Conservation (phyloP, 2,113 vertebrate species). For the Uria aalge region DNA sequence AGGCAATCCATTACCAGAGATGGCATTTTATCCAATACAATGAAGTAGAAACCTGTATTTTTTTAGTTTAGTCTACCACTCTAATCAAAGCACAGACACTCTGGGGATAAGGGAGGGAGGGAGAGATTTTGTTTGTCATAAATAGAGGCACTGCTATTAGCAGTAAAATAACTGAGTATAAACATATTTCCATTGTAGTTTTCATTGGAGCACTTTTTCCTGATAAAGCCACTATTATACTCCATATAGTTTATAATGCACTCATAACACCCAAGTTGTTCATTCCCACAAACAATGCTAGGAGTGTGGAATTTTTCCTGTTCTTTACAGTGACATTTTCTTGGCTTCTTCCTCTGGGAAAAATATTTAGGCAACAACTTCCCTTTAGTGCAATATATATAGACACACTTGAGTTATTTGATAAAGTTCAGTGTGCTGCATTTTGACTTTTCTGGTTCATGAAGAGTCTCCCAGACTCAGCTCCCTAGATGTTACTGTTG, state of each 20-base stretch:
- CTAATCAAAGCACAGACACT: neutral
- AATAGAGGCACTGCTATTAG: neutral
- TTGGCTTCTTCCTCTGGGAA: constrained; percentile 25
- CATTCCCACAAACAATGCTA: neutral
- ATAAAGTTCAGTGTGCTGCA: neutral
- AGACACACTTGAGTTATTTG: neutral
- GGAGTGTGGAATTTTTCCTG: neutral
- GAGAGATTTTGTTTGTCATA: neutral
- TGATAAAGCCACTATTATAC: constrained; percentile 12
- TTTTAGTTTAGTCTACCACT: neutral
- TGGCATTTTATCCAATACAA: neutral
- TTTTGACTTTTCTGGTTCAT: neutral
- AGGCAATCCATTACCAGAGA: neutral
- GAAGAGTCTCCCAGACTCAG: neutral
- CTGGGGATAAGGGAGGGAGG: neutral
- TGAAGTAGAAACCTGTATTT: neutral
- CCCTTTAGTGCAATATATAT: neutral
- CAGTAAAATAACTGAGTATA: neutral
- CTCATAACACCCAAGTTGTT: neutral
- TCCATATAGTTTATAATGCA: neutral
- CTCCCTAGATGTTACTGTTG: neutral
- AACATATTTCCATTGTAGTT: neutral
- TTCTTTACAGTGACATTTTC: neutral
- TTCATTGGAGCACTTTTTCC: neutral
- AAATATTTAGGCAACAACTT: constrained; percentile 3